These are phyloP conservation scores for Bungarus multicinctus DNA, from an alignment of 2,113 vertebrate genomes.

Conservation along the genomic window DNA sequence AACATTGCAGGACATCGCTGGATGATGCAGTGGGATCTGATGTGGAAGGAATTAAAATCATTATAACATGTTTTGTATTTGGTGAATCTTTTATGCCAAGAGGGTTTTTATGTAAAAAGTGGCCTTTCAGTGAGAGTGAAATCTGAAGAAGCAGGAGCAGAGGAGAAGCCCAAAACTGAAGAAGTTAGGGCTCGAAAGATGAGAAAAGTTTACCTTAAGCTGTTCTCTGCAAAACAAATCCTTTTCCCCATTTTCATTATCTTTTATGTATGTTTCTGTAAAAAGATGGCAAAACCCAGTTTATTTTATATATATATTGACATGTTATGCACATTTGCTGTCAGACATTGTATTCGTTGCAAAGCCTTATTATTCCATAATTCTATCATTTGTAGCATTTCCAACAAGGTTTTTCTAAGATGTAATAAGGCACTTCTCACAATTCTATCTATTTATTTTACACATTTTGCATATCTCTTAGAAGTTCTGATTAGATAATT, in stretches of 20 bases:
- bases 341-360: not conserved
- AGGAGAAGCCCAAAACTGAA: not conserved
- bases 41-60: slow-evolving; percentile 8
- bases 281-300: not conserved
- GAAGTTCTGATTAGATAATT: not conserved
- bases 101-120: not conserved
- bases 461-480: not conserved
- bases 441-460: not conserved
- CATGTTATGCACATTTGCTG: not conserved
- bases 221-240: slow-evolving; percentile 44
- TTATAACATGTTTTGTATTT: not conserved
- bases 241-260: slow-evolving; percentile 46
- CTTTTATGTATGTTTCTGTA: slow-evolving; percentile 59
- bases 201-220: slow-evolving; percentile 59
- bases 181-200: not conserved
- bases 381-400: not conserved
- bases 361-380: not conserved
- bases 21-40: slow-evolving; percentile 32
- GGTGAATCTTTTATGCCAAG: not conserved
- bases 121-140: not conserved
- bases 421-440: not conserved
- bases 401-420: not conserved
- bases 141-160: not conserved
- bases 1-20: slow-evolving; percentile 23
- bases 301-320: not conserved